Conservation (phyloP, 2,113 vertebrate species). For the Lichenostomus cassidix region DNA sequence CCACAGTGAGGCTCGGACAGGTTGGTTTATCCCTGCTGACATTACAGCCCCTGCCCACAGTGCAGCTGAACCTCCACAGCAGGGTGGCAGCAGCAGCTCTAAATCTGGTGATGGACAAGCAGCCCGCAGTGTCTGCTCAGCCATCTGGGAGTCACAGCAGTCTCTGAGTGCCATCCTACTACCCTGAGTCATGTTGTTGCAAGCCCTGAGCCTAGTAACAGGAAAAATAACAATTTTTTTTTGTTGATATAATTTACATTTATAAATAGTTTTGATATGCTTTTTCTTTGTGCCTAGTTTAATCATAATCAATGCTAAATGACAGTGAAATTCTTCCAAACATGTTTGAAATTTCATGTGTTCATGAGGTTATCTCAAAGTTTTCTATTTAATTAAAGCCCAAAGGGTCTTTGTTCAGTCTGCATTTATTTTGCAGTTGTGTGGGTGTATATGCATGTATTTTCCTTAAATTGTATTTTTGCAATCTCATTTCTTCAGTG, state of each 20-base stretch:
- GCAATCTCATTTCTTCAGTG: background rate
- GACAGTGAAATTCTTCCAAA: background rate
- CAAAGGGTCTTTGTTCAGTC: background rate
- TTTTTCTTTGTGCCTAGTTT: background rate
- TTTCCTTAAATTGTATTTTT: slow-evolving; percentile 13
- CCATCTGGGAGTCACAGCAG: accelerated
- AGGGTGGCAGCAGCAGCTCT: background rate
- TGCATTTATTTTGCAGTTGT: background rate
- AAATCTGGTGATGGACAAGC: background rate
- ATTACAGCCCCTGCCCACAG: accelerated
- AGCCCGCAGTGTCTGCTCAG: background rate
- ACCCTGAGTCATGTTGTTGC: background rate
- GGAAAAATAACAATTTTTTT: background rate
- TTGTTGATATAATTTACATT: background rate
- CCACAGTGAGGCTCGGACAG: accelerated
- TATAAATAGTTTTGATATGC: background rate
- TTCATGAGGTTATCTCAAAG: background rate
- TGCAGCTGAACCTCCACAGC: accelerated
- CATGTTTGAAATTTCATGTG: background rate
- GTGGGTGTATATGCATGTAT: background rate
- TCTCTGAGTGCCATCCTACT: background rate
- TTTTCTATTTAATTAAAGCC: background rate
- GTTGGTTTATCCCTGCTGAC: accelerated
- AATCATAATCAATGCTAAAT: background rate
- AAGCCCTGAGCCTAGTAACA: background rate